Evolutionary conservation across 37 sponge, comb jelly and placozoan genomes (phyloP).

Genomic region (Beroe forskalii): DNA sequence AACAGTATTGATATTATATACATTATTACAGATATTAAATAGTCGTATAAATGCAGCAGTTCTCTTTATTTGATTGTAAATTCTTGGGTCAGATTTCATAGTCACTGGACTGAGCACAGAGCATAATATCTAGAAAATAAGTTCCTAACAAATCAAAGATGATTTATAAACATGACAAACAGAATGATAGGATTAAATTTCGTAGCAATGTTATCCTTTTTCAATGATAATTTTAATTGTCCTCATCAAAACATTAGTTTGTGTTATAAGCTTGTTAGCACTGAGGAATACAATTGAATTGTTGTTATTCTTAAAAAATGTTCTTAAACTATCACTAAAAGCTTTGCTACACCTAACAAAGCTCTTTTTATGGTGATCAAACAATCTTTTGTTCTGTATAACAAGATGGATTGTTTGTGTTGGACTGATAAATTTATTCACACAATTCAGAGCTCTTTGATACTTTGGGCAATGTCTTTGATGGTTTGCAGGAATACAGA

Average conservation of each 20-base stretch:
- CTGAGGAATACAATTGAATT: background rate
- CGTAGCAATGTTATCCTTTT: background rate
- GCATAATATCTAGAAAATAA: background rate
- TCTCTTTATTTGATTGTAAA: background rate
- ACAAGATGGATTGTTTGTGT: background rate
- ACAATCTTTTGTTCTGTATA: conserved; percentile 48
- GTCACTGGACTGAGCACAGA: no score
- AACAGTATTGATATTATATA: background rate
- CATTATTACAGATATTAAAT: background rate
- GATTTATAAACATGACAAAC: background rate
- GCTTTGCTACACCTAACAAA: conserved; percentile 58
- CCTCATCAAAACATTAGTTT: conserved; percentile 62
- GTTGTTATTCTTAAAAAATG: conserved; percentile 2
- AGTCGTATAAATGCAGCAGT: background rate
- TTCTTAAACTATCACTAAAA: conserved; percentile 60
- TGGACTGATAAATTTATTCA: conserved; percentile 4
- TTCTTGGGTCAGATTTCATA: no score
- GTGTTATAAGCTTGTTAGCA: conserved; percentile 55
- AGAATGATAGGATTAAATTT: no score
- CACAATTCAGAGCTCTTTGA: conserved; percentile 61
- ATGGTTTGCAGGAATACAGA: conserved; percentile 40
- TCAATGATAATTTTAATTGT: conserved; percentile 52
- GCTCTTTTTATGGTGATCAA: conserved; percentile 53
- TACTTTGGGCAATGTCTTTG: conserved; percentile 64
- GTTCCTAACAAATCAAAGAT: background rate